Base-by-base conservation (phyloP, 2,797 vertebrate genomes). In the Muraenolepis orangiensis region DNA sequence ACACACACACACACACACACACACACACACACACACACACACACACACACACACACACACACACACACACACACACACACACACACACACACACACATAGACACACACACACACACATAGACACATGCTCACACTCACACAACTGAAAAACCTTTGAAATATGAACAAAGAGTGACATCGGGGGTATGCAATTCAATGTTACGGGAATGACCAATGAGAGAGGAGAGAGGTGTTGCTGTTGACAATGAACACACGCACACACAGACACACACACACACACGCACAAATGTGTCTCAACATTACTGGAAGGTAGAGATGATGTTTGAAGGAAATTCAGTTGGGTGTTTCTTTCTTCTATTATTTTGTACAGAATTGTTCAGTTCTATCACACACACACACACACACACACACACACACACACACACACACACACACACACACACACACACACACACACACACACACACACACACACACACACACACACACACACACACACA, bases 101-200 rank as follows among this genome's bases (percentile, higher is more conserved):
- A 31, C 71, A 76, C 61, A 72, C 68, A 29, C 30, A 40, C 14
- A 18, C 68, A 61, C 66, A 51, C 46, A n/a, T 28, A 70, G 16
- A 57, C 51, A 57, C 61, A 34, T 32, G 13, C 32, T 69, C 67
- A 61, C 72, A 77, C 73, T 69, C 66, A 82, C 75, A 79, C 71
- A 80, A 80, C 76, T 81, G 81, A 76, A 86, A n/a, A 90, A 82
- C 88, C 83, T 86, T 67, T 68, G 82, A 83, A 84, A 84, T 78
- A 81, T 73, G 79, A 71, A 87, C 64, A 3, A 61, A 71, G 75
- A 76, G 31, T 51, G 4, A 20, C 5, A 38, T 38, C 4, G 81
- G 78, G 91, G 93, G 89, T 92, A 93, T 94, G 93, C 91, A 93
- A 92, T 85, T 92, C 90, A 90, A 86, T 78, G 87, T 42, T 28